phyloP scores from a whole-genome alignment of 2,888 invertebrate species.

The Scrobipalpa costella region DNA sequence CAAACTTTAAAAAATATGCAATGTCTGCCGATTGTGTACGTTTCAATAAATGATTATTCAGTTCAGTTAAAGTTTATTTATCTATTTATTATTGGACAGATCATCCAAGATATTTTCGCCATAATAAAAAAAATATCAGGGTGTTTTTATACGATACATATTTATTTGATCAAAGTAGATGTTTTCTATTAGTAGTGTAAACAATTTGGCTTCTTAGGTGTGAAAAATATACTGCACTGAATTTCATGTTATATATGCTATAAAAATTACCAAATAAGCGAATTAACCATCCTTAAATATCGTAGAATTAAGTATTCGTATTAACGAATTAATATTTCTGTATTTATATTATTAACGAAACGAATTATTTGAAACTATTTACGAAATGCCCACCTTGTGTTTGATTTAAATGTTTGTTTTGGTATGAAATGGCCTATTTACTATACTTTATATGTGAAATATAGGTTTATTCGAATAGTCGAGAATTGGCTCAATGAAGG shows the following conservation, averaged over 20 bases:
- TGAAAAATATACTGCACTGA: slow-evolving; percentile 43
- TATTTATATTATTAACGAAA: background rate
- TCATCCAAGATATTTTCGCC: no score
- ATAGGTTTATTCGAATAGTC: background rate
- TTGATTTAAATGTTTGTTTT: background rate
- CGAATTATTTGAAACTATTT: background rate
- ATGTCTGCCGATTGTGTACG: background rate
- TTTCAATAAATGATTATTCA: slow-evolving; percentile 26
- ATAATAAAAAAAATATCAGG: background rate
- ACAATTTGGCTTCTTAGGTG: slow-evolving; percentile 64
- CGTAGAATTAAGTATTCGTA: slow-evolving; percentile 46
- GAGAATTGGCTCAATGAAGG: no score
- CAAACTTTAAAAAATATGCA: background rate
- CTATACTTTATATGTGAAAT: background rate
- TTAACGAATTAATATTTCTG: slow-evolving; percentile 40
- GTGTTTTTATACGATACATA: no score
- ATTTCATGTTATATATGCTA: slow-evolving; percentile 38
- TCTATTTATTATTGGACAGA: background rate
- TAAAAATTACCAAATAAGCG: slow-evolving; percentile 52
- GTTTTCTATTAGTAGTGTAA: no score
- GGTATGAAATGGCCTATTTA: background rate
- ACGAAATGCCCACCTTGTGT: slow-evolving; percentile 13
- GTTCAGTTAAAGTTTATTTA: background rate
- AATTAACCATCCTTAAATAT: slow-evolving; percentile 44
- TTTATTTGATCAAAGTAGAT: background rate